These are phyloP conservation scores for Paraescarpia echinospica DNA, from an alignment of 1,140 invertebrate species.

Conservation along the genomic window DNA sequence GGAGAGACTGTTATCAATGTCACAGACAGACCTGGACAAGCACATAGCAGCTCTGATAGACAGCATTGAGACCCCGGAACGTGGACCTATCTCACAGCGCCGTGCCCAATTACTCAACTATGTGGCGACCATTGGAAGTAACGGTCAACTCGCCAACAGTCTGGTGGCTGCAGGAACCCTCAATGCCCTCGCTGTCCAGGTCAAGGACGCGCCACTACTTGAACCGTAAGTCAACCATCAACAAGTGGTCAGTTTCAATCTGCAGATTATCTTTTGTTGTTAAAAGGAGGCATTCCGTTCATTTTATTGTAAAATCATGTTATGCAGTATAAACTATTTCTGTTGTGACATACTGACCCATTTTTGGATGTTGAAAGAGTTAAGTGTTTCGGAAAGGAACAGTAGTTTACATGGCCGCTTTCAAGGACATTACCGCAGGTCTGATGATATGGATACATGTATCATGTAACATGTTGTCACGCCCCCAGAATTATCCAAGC, in stretches of 20 bases:
- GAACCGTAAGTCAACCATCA: slow-evolving; percentile 48
- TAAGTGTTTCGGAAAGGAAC: background rate
- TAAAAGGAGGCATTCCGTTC: too few species aligned
- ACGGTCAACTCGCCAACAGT: slow-evolving; percentile 37
- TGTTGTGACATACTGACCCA: too few species aligned
- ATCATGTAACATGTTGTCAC: too few species aligned
- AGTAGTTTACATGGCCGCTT: too few species aligned
- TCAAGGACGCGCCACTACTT: slow-evolving; percentile 50
- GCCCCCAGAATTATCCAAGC: too few species aligned
- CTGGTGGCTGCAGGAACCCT: slow-evolving; percentile 40
- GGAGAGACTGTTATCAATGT: slow-evolving; percentile 48
- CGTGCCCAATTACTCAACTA: slow-evolving; percentile 55
- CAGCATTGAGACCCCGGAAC: slow-evolving; percentile 43
- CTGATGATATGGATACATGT: too few species aligned
- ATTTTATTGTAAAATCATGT: background rate
- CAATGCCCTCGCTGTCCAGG: slow-evolving; percentile 43
- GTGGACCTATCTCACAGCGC: slow-evolving; percentile 56
- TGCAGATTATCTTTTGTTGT: too few species aligned
- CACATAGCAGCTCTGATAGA: slow-evolving; percentile 49
- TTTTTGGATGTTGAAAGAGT: too few species aligned
- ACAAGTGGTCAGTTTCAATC: too few species aligned
- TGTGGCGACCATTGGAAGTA: slow-evolving; percentile 41
- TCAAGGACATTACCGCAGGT: too few species aligned
- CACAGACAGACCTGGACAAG: slow-evolving; percentile 49
- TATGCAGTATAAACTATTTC: too few species aligned